These are phyloP conservation scores for Astyanax mexicanus DNA, from an alignment of 2,797 vertebrate genomes.

Conservation along the genomic window DNA sequence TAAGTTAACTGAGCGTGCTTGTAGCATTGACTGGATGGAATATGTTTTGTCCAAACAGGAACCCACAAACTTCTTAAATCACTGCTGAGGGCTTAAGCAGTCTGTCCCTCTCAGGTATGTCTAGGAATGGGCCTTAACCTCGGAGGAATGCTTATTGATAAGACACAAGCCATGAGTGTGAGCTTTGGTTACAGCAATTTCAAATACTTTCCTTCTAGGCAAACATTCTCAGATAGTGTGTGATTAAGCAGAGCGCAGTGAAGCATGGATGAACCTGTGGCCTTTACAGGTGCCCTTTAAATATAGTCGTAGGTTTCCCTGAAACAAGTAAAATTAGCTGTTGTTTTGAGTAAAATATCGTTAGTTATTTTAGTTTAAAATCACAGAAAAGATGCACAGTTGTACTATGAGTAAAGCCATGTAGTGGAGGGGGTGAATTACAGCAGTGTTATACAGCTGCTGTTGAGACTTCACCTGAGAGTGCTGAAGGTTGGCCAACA, in stretches of 20 bases:
- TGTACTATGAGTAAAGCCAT: too few species aligned
- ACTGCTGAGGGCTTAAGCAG: constrained; percentile 36
- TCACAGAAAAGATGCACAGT: too few species aligned
- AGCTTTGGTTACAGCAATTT: constrained; percentile 12
- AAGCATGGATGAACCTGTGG: not conserved
- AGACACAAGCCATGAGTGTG: constrained; percentile 12
- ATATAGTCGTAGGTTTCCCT: constrained; percentile 30
- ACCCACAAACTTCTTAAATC: constrained; percentile 39
- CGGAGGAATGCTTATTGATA: constrained; percentile 40
- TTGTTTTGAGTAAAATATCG: too few species aligned
- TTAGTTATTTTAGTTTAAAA: too few species aligned
- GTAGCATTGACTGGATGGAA: constrained; percentile 45
- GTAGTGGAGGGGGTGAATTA: too few species aligned
- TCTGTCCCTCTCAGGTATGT: constrained; percentile 46
- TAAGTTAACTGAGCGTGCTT: constrained; percentile 29
- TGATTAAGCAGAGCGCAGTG: constrained; percentile 5
- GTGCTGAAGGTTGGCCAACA: too few species aligned
- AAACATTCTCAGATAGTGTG: constrained; percentile 26
- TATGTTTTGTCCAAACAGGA: constrained; percentile 35
- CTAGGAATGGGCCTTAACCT: constrained; percentile 23
- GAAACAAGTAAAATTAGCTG: constrained; percentile 34
- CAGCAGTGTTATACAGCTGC: too few species aligned
- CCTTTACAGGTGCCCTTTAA: constrained; percentile 14
- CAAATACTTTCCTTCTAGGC: constrained; percentile 26
- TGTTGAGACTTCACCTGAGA: too few species aligned